A percentile compares a stretch with the other conserved stretches of the same genome.
These are phyloP conservation scores for Colinus virginianus DNA, from an alignment of 2,113 vertebrate genomes.

Conservation along the genomic window DNA sequence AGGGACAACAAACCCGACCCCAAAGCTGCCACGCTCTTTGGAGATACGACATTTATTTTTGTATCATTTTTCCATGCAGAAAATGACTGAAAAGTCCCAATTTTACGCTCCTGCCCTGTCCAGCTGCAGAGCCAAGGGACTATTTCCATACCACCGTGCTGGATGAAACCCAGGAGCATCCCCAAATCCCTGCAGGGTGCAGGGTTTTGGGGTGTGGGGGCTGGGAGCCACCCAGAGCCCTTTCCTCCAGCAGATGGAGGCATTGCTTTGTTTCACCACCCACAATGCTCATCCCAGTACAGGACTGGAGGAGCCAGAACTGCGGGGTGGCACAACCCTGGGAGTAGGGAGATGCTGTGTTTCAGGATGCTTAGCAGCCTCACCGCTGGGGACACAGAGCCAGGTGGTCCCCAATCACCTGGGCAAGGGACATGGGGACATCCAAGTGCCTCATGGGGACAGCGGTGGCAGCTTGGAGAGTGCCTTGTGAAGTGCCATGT, in stretches of 20 bases:
- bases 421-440: neutral
- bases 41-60: fast-evolving
- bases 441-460: fast-evolving
- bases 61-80: neutral
- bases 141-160: neutral
- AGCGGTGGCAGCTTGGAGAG: fast-evolving
- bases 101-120: neutral
- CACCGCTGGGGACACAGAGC: neutral
- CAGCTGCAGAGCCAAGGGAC: neutral
- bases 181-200: fast-evolving
- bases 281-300: fast-evolving
- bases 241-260: slow-evolving; percentile 25
- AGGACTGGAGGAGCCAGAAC: neutral
- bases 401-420: neutral
- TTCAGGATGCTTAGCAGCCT: fast-evolving
- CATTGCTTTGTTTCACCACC: neutral
- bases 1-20: fast-evolving
- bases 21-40: fast-evolving
- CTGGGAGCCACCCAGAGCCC: neutral
- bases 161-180: fast-evolving
- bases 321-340: neutral
- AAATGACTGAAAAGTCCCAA: neutral
- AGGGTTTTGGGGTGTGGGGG: neutral
- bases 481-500: fast-evolving
- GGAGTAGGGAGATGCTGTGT: fast-evolving